Evolutionary conservation across 37 sponge, comb jelly and placozoan genomes (phyloP), one percentile per base, ranked within the genome.

Genomic region (Chondrilla cf. caribensis): DNA sequence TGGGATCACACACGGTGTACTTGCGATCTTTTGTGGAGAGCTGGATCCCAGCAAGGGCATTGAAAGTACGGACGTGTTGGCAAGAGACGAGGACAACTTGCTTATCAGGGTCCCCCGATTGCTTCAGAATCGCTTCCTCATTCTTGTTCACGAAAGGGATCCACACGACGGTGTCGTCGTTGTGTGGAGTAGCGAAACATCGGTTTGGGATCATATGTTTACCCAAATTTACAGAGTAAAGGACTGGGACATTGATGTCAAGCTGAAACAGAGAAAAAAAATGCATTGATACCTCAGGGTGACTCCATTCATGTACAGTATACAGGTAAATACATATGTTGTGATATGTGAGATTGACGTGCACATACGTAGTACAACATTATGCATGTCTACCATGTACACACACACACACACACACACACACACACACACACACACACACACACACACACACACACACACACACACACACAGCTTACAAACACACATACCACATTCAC

Each of bases 141-240:
- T 9, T n/a, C 7, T 29, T 6, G 15, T 28, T 38, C 22, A 73
- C 17, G 44, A 4, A 35, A 21, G 41, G 76, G 24, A 24, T 3
- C 24, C 76, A 73, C 19, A 73, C 17, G n/a, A 73, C 17, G 25
- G 44, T 37, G 36, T 73, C 76, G 37, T 36, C 76, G 40, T 73
- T 37, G 41, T 73, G 43, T 9, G 31, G 21, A 7, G 41, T 9
- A 3, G 44, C 44, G 14, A 73, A 73, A 17, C 24, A 22, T n/a
- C n/a, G n/a, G 1, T n/a, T 22, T 2, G 76, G 44, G 0, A 5
- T 1, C n/a, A 43, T 21, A 22, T 32, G 76, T n/a, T n/a, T n/a
- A 3, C 44, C 76, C 24, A 37, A 36, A 1, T 8, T 37, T 21
- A 15, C 24, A 2, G 7, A 19, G 6, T 41, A 73, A 17, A 38